Evolutionary conservation across 2,797 vertebrate genomes (phyloP).

Genomic region (Notamacropus eugenii): DNA sequence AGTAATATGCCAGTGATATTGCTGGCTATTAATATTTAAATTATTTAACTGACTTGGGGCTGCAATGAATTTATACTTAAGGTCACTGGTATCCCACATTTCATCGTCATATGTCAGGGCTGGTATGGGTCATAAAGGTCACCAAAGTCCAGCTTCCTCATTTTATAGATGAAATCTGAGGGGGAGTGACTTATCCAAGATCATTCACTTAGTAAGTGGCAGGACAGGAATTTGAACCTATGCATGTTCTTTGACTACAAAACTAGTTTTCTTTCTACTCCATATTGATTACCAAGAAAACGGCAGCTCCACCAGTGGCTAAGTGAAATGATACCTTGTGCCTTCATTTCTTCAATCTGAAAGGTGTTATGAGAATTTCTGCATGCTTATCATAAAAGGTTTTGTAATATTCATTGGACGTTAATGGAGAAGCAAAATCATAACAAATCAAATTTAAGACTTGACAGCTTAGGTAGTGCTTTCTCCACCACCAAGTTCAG

Average conservation of each 20-base stretch:
- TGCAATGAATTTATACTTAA: neutral
- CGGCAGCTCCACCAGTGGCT: neutral
- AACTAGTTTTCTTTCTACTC: neutral
- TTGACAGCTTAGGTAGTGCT: neutral
- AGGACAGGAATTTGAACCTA: neutral
- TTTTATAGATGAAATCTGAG: neutral
- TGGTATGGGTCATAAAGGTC: neutral
- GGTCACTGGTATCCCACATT: neutral
- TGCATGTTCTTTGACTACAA: neutral
- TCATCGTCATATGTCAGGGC: neutral
- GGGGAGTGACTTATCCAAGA: neutral
- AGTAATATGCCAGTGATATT: conserved; percentile 7
- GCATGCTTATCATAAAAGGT: neutral
- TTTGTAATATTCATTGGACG: conserved; percentile 6
- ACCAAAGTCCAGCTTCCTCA: neutral
- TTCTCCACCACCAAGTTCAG: neutral
- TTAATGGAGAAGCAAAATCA: neutral
- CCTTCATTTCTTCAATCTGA: neutral
- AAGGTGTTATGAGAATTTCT: neutral
- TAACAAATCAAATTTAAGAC: neutral
- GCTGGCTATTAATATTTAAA: neutral
- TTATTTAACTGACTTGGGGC: conserved; percentile 20
- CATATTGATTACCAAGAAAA: neutral
- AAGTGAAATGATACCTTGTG: neutral
- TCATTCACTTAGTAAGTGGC: neutral